Evolutionary conservation across 1,140 invertebrate species (phyloP).

Genomic region (Doryteuthis pealeii): DNA sequence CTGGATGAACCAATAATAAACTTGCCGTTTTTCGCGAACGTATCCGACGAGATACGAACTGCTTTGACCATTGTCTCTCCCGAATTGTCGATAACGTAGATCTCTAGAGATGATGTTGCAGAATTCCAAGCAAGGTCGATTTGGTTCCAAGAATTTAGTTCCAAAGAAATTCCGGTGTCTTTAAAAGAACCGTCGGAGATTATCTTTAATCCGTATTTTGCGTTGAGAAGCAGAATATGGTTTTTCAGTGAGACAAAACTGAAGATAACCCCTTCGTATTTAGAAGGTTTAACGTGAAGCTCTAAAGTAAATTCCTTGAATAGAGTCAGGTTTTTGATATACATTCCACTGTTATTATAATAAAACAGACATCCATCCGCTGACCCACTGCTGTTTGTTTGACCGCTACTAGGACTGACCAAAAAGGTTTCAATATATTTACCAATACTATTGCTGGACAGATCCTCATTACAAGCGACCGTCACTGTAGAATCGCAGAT

Average conservation of each 20-base stretch:
- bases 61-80: slow-evolving; percentile 27
- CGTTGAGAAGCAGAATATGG: slow-evolving; percentile 19
- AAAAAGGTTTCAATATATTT: slow-evolving; percentile 13
- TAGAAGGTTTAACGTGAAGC: slow-evolving; percentile 31
- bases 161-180: slow-evolving; percentile 24
- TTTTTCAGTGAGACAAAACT: slow-evolving; percentile 21
- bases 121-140: slow-evolving; percentile 26
- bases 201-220: slow-evolving; percentile 25
- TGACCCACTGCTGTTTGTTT: background rate
- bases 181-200: slow-evolving; percentile 17
- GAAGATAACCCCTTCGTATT: slow-evolving; percentile 26
- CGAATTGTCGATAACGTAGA: slow-evolving; percentile 23
- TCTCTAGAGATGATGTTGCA: slow-evolving; percentile 21
- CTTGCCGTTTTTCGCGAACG: slow-evolving; percentile 28
- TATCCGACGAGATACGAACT: slow-evolving; percentile 12
- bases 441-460: slow-evolving; percentile 22
- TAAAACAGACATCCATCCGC: slow-evolving; percentile 29
- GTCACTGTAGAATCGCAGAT: slow-evolving; percentile 16
- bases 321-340: slow-evolving; percentile 21
- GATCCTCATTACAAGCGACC: slow-evolving; percentile 17
- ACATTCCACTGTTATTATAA: slow-evolving; percentile 31
- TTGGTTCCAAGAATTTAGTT: slow-evolving; percentile 31
- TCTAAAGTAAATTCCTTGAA: slow-evolving; percentile 34
- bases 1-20: slow-evolving; percentile 27
- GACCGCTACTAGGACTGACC: background rate